Evolutionary conservation across 2,888 invertebrate genomes (phyloP).

Genomic region (Yponomeuta plumbellus): DNA sequence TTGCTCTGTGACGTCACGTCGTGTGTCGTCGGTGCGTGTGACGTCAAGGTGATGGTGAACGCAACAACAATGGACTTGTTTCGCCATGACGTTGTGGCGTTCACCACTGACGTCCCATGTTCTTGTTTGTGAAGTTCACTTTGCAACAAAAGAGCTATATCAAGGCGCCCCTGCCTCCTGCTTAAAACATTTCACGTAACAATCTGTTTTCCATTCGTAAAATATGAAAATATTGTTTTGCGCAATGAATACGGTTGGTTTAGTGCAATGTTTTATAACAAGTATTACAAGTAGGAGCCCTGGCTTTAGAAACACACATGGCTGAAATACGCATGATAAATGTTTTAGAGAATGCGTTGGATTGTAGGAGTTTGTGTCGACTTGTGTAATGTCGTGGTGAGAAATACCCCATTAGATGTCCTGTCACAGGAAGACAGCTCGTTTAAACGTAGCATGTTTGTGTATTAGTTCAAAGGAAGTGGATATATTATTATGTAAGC

Average conservation of each 20-base stretch:
- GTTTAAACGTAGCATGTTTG: not conserved
- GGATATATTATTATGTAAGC: not conserved
- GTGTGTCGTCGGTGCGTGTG: too few relatives aligned
- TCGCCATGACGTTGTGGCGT: too few relatives aligned
- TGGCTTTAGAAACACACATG: not conserved
- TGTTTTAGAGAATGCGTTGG: not conserved
- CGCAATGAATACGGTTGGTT: too few relatives aligned
- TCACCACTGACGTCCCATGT: too few relatives aligned
- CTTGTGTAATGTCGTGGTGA: not conserved
- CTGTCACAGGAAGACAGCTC: not conserved
- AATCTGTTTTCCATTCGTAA: too few relatives aligned
- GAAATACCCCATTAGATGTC: not conserved
- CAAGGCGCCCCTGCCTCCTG: too few relatives aligned
- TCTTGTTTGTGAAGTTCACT: not conserved
- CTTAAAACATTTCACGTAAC: too few relatives aligned
- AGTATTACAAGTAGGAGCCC: too few relatives aligned
- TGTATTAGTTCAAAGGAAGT: not conserved
- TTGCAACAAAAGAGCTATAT: not conserved
- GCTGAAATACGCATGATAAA: slow-evolving; percentile 13
- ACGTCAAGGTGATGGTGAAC: not conserved
- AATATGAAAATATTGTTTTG: too few relatives aligned
- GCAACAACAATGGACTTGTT: too few relatives aligned
- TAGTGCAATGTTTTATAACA: too few relatives aligned
- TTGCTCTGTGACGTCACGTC: too few relatives aligned
- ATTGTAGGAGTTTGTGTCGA: not conserved